Base-by-base conservation (phyloP, 2,113 vertebrate species). In the Holacanthus passer region DNA sequence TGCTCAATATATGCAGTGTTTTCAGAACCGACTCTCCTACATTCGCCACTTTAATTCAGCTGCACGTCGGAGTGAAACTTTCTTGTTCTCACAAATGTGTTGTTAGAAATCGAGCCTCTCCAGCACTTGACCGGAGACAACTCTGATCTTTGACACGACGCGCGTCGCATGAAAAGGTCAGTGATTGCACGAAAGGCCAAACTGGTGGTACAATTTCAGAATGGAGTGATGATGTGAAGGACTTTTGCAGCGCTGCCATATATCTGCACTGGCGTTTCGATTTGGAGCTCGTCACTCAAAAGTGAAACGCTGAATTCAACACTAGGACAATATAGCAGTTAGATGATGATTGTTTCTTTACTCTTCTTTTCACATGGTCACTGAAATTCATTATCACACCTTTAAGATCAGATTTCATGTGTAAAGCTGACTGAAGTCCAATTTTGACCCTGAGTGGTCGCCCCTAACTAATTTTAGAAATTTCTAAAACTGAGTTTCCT, bases 111-210 rank as follows among this genome's bases (percentile, higher is more conserved):
- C 0, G 22, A 87, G 48, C 52, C 5, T 72, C 48, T 72, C 17
- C 68, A 12, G 55, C 43, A 3, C 43, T 66, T 12, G 4, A 29
- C 41, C 35, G 13, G 59, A 71, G 53, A 79, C 0, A 7, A 39
- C 60, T 35, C 53, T 79, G 62, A 79, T 73, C 86, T 81, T 39
- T 67, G 75, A 72, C 85, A 69, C 43, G 1, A 2, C 12, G 79
- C 0, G 22, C 19, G 2, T 64, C 68, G 58, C 64, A 35, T 73
- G 67, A 71, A 84, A 87, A 90, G 69, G 60, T 81, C 31, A 1
- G 35, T n/a, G 65, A 60, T 67, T 67, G 59, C 73, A 71, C 60
- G 50, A 83, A 78, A 88, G 82, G 68, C 50, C 78, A 73, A 43
- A 56, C 31, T 16, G 47, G 27, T 69, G 68, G 67, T 68, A 35